Conservation (phyloP, 2,888 invertebrate species). For the Apamea sordens region DNA sequence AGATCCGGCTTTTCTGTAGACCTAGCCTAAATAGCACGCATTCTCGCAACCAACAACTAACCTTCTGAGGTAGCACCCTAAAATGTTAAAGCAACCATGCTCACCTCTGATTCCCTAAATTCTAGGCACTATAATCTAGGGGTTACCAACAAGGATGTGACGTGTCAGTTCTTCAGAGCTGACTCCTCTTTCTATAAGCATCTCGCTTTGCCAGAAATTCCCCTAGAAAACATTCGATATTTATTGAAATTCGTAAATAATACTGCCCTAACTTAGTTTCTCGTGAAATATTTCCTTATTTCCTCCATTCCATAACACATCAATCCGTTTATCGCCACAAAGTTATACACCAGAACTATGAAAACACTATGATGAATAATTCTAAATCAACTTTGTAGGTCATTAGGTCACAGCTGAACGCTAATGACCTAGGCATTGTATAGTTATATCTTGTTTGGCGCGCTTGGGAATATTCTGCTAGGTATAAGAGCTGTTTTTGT, state of each 20-base stretch:
- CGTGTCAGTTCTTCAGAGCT: background rate
- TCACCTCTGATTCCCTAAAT: background rate
- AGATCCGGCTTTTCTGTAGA: too few species aligned
- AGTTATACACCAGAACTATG: slow-evolving; percentile 54
- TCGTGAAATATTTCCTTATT: background rate
- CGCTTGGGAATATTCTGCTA: slow-evolving; percentile 44
- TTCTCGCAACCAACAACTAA: background rate
- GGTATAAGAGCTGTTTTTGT: slow-evolving; percentile 43
- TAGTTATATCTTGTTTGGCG: slow-evolving; percentile 48
- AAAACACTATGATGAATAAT: slow-evolving; percentile 56
- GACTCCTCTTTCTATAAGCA: background rate
- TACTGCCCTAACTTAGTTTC: background rate
- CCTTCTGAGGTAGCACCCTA: too few species aligned
- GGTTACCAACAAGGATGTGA: background rate
- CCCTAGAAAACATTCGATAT: background rate
- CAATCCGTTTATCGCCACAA: slow-evolving; percentile 59
- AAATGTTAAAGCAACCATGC: background rate
- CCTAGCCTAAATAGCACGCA: background rate
- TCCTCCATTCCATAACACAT: slow-evolving; percentile 13
- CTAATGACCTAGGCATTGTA: slow-evolving; percentile 69
- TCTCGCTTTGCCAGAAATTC: background rate
- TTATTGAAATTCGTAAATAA: background rate
- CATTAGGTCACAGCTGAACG: slow-evolving; percentile 71
- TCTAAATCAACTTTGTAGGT: slow-evolving; percentile 63
- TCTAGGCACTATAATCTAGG: background rate